Evolutionary conservation across 2,113 vertebrate genomes (phyloP).

Genomic region (Vireo altiloquus): DNA sequence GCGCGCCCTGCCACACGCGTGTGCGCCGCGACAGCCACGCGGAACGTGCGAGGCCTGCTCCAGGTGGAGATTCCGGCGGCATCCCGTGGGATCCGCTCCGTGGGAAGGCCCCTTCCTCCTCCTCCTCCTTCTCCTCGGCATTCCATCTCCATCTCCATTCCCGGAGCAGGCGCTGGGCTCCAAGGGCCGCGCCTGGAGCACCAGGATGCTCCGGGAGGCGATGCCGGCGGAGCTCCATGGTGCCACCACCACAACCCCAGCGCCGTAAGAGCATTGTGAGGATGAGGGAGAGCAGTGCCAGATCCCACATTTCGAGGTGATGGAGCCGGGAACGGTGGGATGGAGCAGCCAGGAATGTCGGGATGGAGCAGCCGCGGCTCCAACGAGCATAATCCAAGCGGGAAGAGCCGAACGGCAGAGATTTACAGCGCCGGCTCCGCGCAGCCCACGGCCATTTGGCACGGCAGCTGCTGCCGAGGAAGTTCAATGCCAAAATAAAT

Average conservation of each 20-base stretch:
- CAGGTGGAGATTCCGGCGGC: neutral
- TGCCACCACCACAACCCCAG: rapidly evolving
- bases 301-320: neutral
- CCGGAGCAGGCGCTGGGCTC: neutral
- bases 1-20: rapidly evolving
- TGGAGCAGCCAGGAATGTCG: neutral
- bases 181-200: neutral
- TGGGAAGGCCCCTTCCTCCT: neutral
- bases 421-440: slow-evolving; percentile 11
- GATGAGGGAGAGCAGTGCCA: neutral
- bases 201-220: rapidly evolving
- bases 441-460: slow-evolving; percentile 27
- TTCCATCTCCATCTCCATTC: rapidly evolving
- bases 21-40: neutral
- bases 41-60: neutral
- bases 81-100: neutral
- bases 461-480: slow-evolving; percentile 29
- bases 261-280: rapidly evolving
- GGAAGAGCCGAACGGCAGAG: neutral
- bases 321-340: neutral
- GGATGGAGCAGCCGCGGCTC: neutral
- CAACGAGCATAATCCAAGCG: neutral
- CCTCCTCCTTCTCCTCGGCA: neutral
- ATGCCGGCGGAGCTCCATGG: rapidly evolving
- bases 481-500: slow-evolving; percentile 10